Evolutionary conservation across 2,113 vertebrate genomes (phyloP).

Genomic region (Poecile atricapillus): DNA sequence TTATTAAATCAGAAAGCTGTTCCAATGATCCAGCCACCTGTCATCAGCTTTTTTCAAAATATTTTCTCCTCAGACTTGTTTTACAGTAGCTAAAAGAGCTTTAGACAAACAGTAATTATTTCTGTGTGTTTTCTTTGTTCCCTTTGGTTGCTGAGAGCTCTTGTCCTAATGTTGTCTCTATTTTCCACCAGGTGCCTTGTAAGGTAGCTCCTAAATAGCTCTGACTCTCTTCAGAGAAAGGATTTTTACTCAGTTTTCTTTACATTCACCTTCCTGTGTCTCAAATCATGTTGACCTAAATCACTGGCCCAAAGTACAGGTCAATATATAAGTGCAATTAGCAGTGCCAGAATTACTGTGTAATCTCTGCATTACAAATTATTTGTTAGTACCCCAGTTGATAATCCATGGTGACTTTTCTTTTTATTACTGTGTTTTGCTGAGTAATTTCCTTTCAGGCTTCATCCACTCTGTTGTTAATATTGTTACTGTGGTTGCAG

Average conservation of each 20-base stretch:
- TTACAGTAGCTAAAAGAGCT: not conserved
- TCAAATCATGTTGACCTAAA: not conserved
- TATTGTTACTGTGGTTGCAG: not conserved
- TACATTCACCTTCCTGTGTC: not conserved
- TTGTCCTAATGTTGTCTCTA: not conserved
- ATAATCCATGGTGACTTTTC: constrained; percentile 8
- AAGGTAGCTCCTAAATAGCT: not conserved
- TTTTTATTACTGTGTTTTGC: constrained; percentile 24
- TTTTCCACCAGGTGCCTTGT: not conserved
- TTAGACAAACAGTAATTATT: not conserved
- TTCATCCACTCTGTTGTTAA: constrained; percentile 1
- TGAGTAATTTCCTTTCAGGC: constrained; percentile 41
- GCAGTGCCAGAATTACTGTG: not conserved
- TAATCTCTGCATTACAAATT: constrained; percentile 7
- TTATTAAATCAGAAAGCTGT: not conserved
- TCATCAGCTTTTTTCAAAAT: not conserved
- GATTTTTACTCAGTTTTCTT: not conserved
- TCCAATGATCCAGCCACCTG: not conserved
- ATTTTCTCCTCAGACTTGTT: not conserved
- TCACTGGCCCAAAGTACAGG: not conserved
- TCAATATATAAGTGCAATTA: not conserved
- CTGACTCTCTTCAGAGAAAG: not conserved
- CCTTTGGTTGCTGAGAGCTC: not conserved
- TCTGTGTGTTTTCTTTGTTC: not conserved
- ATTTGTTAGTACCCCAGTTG: not conserved